Evolutionary conservation across 2,113 vertebrate genomes (phyloP), one percentile per base, ranked within the genome.

Genomic region (Plecotus auritus): DNA sequence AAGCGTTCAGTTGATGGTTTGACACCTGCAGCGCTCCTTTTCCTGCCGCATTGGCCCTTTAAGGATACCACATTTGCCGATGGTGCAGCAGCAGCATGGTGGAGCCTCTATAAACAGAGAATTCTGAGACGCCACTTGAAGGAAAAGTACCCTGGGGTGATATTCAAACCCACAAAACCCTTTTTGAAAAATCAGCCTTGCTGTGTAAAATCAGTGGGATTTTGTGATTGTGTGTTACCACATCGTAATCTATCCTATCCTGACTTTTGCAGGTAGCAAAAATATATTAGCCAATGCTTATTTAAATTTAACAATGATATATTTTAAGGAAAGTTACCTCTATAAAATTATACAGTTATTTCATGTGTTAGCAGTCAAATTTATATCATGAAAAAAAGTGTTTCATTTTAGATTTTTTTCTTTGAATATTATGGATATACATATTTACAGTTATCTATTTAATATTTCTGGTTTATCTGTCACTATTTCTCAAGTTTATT

Each of bases 321-420:
- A 49, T 93, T 74, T 37, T 76, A 66, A 45, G 42, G 5, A 42
- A 7, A 35, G 9, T 66, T 86, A 76, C 26, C 28, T 69, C 2
- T 51, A 28, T 51, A 23, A 66, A 87, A 37, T 22, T 67, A 2
- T 9, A n/a, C 14, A 22, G 9, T 23, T 54, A 94, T 81, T 78
- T 85, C 26, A 90, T 91, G 47, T 85, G 23, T 42, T 91, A 40
- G 61, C 81, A 74, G 49, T 64, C 32, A 91, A 86, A 85, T 54
- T 74, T 37, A 80, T 4, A 73, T 12, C 14, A 40, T 83, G 9
- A 59, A 77, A 76, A 82, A 45, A 7, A 4, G 2, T 13, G 4
- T 18, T 28, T 67, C 0, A 0, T n/a, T 78, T 40, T 20, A 85
- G 10, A 1, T 72, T 42, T 88, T 88, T 74, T 51, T 73, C 6